Base-by-base conservation (phyloP, 2,797 vertebrate species). In the Sebastes kiyomatsui region DNA sequence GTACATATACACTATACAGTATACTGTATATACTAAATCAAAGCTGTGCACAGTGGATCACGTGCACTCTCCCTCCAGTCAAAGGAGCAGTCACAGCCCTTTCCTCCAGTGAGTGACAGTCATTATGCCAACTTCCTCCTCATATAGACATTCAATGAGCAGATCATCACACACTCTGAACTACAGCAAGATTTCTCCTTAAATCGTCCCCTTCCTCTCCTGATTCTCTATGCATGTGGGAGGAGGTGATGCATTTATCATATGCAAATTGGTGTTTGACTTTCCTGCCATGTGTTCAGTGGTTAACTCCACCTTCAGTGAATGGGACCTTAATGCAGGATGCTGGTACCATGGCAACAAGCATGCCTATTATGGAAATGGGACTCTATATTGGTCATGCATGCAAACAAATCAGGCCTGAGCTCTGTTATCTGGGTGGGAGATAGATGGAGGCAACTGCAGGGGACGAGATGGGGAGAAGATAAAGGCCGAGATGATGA, bases 271-370 rank as follows among this genome's bases (percentile, higher is more conserved):
- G 68, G 8, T 22, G 64, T 79, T 77, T 83, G 72, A 79, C 54
- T 67, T 75, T 69, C 59, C 69, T 73, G 58, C 58, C 79, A 20
- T 77, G 75, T 74, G 27, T 84, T 74, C 64, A 25, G 3, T 30
- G 16, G 28, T 32, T 74, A 69, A 81, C 64, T 82, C 64, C 79
- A 65, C 83, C 81, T 67, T 75, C 77, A 49, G 9, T 68, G 76
- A 88, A 85, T 80, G 75, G 65, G 77, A 27, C 77, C 38, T 67
- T 72, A 61, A 79, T 77, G 38, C 60, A 80, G 54, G 80, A 82
- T 83, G 81, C 76, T 49, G 79, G 66, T 84, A n/a, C 87, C 84
- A 92, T 91, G 84, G 88, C 86, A 92, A 91, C 91, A 84, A 83
- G 71, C 14, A 75, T 83, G 80, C 72, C 75, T 67, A 81, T 88